Base-by-base conservation (phyloP, 2,797 vertebrate species). In the Pogonophryne albipinna region DNA sequence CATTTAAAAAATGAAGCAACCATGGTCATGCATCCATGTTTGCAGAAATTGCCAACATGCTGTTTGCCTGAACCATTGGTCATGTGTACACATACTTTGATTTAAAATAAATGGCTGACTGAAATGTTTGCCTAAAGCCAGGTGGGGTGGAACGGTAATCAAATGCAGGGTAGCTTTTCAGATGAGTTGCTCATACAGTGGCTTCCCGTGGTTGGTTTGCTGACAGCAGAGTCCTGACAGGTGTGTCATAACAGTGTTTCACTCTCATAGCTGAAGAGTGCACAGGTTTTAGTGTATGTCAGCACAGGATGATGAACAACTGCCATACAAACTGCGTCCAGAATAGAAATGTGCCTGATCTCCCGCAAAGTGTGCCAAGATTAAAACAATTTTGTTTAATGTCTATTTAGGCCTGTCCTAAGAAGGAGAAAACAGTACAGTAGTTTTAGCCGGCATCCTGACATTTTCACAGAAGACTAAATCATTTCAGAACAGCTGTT, bases 31-130 rank as follows among this genome's bases (percentile, higher is more conserved):
- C 20, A 44, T 62, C 57, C 42, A 46, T 68, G 38, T 65, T 66
- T 49, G 38, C 23, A 71, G 58, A 78, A 76, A 82, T 79, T 67
- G 1, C 73, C 41, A 53, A 61, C 56, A 73, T 44, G n/a, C 14
- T 6, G 31, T 76, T 74, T 69, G 50, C 56, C 58, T 71, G 62
- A 78, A 3, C 34, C 1, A 1, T 4, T 71, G 68, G 63, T 71
- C 58, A 68, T 47, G 62, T 76, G 63, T 71, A 31, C 47, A 27
- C 60, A 23, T 49, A 20, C 17, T 76, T 76, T 88, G 68, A 87
- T 85, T 85, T 76, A 78, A 76, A 89, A 81, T 71, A 5, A 79
- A 86, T 59, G 55, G 64, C 65, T 85, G 76, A 67, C 13, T 68
- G 79, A 74, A 57, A 27, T n/a, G 47, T 62, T 56, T 45, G 62